Percentiles rank a stretch among this genome's conserved stretches.
These are phyloP conservation scores for Gymnocephalus cernua DNA, from an alignment of 2,113 vertebrate genomes.

Conservation along the genomic window DNA sequence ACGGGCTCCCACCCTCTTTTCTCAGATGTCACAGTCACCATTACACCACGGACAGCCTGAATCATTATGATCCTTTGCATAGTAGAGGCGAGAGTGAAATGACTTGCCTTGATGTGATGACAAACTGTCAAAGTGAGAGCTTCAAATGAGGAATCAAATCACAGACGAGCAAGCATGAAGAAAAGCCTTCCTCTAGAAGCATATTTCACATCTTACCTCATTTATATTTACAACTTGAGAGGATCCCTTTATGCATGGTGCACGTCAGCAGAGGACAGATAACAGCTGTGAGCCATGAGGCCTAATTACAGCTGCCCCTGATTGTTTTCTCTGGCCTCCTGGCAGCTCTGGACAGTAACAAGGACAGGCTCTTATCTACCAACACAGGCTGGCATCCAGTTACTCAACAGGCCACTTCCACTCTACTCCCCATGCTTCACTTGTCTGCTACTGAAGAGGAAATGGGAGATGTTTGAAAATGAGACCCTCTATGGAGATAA, in stretches of 20 bases:
- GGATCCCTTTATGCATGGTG: background rate
- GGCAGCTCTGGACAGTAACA: constrained; percentile 60
- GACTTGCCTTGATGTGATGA: constrained; percentile 1
- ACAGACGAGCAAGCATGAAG: background rate
- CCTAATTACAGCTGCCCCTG: constrained; percentile 47
- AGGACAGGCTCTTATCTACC: constrained; percentile 58
- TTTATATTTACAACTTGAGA: constrained; percentile 34
- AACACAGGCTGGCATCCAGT: constrained; percentile 39
- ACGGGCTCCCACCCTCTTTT: constrained; percentile 22
- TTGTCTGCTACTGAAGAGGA: background rate
- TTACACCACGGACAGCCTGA: constrained; percentile 25
- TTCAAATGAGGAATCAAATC: background rate
- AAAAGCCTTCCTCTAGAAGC: background rate
- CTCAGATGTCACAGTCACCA: constrained; percentile 41
- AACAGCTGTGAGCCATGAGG: constrained; percentile 31
- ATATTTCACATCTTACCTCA: constrained; percentile 7
- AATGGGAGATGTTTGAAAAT: constrained; percentile 1
- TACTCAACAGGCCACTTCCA: constrained; percentile 17
- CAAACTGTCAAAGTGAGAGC: background rate
- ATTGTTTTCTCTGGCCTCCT: constrained; percentile 47
- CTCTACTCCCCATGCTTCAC: background rate
- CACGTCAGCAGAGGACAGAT: constrained; percentile 47
- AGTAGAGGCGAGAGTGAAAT: constrained; percentile 25
- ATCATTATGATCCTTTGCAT: constrained; percentile 5
- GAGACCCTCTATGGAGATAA: background rate